Percentiles rank a stretch among this genome's conserved stretches.
Evolutionary conservation across 2,888 invertebrate species (phyloP).

Genomic region (Drosophila paranaensis): DNA sequence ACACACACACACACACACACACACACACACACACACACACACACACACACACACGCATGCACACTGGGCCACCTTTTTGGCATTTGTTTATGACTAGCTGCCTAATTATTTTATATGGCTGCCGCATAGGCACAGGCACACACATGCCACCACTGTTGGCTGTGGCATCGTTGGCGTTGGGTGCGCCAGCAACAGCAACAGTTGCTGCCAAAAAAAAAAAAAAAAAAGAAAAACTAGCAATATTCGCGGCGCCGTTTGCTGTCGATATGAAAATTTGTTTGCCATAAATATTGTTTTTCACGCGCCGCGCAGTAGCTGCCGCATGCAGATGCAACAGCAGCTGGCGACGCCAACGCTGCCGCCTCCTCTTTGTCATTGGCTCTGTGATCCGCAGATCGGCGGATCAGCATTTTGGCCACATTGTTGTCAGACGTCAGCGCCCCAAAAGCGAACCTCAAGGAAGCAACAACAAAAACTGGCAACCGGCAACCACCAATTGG

Average conservation of each 20-base stretch:
- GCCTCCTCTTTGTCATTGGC: conserved; percentile 5
- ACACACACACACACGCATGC: conserved; percentile 3
- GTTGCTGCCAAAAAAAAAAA: conserved; percentile 1
- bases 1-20: conserved; percentile 19
- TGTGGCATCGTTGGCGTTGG: conserved; percentile 57
- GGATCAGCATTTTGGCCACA: conserved; percentile 34
- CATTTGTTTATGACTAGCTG: conserved; percentile 59
- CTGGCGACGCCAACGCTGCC: conserved; percentile 25
- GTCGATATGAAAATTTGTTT: conserved; percentile 79
- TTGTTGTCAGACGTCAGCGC: conserved; percentile 34
- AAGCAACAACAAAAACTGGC: conserved; percentile 2
- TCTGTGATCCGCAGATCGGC: not conserved
- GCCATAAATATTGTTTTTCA: conserved; percentile 79
- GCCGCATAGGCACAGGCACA: conserved; percentile 32
- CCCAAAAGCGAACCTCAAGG: conserved; percentile 4
- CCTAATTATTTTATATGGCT: conserved; percentile 75
- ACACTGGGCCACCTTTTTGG: conserved; percentile 44
- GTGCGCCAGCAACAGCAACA: conserved; percentile 31
- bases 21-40: conserved; percentile 19
- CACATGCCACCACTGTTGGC: conserved; percentile 46
- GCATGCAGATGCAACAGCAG: conserved; percentile 34
- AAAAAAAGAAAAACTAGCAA: conserved; percentile 8
- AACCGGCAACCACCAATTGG: conserved; percentile 8
- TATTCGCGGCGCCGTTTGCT: conserved; percentile 51
- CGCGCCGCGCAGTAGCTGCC: conserved; percentile 68